Conservation (phyloP, 2,888 invertebrate species). For the Spicauda simplicius region DNA sequence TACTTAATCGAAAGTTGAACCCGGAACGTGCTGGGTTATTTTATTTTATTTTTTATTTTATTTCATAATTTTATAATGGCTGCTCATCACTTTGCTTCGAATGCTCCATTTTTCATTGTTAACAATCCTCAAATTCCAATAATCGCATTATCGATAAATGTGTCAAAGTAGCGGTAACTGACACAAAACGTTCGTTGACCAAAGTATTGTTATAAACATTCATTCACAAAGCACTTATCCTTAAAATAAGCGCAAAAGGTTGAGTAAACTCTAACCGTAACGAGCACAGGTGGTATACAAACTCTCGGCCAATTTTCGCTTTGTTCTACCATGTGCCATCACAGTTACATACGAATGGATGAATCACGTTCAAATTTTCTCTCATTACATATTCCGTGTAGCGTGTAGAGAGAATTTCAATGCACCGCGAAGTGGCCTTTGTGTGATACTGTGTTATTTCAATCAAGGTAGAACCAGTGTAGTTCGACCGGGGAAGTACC, state of each 20-base stretch:
- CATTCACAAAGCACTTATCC: neutral
- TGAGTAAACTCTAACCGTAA: neutral
- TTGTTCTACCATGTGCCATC: neutral
- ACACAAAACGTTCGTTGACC: too few species aligned
- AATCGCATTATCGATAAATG: too few species aligned
- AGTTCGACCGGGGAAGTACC: too few species aligned
- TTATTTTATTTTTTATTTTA: too few species aligned
- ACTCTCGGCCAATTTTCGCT: slow-evolving; percentile 1
- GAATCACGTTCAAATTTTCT: slow-evolving; percentile 23
- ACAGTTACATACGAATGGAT: slow-evolving; percentile 17
- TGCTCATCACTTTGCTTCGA: too few species aligned
- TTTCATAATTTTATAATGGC: too few species aligned
- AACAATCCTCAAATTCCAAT: too few species aligned
- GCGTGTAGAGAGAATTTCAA: neutral
- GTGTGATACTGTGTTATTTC: neutral
- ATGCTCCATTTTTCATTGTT: too few species aligned
- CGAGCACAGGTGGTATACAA: neutral
- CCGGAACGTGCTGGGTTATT: too few species aligned
- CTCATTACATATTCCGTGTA: slow-evolving; percentile 16
- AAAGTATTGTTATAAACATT: neutral
- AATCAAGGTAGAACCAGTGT: too few species aligned
- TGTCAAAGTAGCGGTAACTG: too few species aligned
- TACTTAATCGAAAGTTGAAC: too few species aligned
- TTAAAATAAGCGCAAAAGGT: neutral
- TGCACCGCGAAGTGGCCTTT: neutral